These are phyloP conservation scores for Schmidtea mediterranea DNA, from an alignment of 1,140 invertebrate species.

Conservation along the genomic window DNA sequence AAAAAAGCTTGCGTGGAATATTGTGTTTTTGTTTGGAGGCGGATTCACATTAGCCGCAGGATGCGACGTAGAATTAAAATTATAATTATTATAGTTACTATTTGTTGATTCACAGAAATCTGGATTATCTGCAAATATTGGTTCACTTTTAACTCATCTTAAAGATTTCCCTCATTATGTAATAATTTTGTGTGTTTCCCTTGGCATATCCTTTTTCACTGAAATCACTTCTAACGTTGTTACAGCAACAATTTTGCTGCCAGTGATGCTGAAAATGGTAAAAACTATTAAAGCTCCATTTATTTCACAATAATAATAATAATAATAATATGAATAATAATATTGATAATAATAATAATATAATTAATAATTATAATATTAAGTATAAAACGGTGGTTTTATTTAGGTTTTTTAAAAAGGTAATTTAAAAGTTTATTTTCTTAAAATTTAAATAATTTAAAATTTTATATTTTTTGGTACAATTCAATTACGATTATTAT, in stretches of 20 bases:
- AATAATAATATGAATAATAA: too few relatives aligned
- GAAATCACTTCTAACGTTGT: constrained; percentile 58
- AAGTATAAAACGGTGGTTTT: too few relatives aligned
- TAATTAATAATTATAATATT: too few relatives aligned
- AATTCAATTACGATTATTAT: too few relatives aligned
- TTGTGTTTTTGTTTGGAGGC: constrained; percentile 36
- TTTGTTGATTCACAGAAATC: constrained; percentile 6
- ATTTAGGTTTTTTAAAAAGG: too few relatives aligned
- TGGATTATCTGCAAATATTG: constrained; percentile 14
- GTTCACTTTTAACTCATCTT: constrained; percentile 14
- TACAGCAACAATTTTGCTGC: constrained; percentile 51
- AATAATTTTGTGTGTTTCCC: constrained; percentile 16
- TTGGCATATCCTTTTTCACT: constrained; percentile 32
- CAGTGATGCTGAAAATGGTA: constrained; percentile 48
- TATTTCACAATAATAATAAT: too few relatives aligned
- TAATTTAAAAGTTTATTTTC: too few relatives aligned
- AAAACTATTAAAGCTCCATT: too few relatives aligned
- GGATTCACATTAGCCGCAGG: constrained; percentile 49
- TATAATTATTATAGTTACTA: too few relatives aligned
- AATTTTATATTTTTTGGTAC: too few relatives aligned
- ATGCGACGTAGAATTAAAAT: constrained; percentile 7
- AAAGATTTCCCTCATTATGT: constrained; percentile 13
- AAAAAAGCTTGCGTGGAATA: constrained; percentile 28
- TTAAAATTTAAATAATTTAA: too few relatives aligned
- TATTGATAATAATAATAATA: too few relatives aligned